phyloP scores from a whole-genome alignment of 2,113 vertebrate genomes.

The Oryzias curvinotus region DNA sequence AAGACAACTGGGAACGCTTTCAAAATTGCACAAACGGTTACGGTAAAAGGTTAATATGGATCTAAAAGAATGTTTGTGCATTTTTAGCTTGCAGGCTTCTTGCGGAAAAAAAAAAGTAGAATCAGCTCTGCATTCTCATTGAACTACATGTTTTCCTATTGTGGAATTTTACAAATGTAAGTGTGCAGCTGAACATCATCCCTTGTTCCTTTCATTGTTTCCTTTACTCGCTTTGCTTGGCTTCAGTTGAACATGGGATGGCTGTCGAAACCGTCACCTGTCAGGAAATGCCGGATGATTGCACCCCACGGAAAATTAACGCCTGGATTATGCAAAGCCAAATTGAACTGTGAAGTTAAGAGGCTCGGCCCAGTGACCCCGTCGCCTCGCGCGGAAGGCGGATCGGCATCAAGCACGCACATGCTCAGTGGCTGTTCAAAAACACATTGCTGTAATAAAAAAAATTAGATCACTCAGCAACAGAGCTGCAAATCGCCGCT shows the following conservation, averaged over 20 bases:
- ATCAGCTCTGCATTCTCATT: too few relatives aligned
- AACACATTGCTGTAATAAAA: constrained; percentile 1
- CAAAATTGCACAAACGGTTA: too few relatives aligned
- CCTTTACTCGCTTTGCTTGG: constrained; percentile 20
- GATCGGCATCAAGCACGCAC: constrained; percentile 25
- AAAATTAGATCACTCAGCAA: background rate
- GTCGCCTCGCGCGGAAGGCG: constrained; percentile 32
- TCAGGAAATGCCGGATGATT: constrained; percentile 47
- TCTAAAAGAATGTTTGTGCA: too few relatives aligned
- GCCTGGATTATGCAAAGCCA: constrained; percentile 75
- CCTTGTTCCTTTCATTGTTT: constrained; percentile 5
- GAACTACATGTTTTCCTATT: too few relatives aligned
- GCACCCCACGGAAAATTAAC: constrained; percentile 61
- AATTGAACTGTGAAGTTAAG: constrained; percentile 71
- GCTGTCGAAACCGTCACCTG: constrained; percentile 66
- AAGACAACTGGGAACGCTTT: too few relatives aligned
- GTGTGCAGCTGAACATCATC: constrained; percentile 2
- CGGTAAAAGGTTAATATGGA: too few relatives aligned
- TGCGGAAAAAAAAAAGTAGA: too few relatives aligned
- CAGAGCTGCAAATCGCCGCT: constrained; percentile 4
- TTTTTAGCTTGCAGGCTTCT: too few relatives aligned
- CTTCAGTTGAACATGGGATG: constrained; percentile 47
- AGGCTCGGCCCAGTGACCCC: constrained; percentile 69
- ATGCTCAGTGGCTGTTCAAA: background rate
- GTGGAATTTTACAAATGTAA: background rate